phyloP scores from a whole-genome alignment of 2,113 vertebrate genomes.

The Rhinolophus ferrumequinum region DNA sequence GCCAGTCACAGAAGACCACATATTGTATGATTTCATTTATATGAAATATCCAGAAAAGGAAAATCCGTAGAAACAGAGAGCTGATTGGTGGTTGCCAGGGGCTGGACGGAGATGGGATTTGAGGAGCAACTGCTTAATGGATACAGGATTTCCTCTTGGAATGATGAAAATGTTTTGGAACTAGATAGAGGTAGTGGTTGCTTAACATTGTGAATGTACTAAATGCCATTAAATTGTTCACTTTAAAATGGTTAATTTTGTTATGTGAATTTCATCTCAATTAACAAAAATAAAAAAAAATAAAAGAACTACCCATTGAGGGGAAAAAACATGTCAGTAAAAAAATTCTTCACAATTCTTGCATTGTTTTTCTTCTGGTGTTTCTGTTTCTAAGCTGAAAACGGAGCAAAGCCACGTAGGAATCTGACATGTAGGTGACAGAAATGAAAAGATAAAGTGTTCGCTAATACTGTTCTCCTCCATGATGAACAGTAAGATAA shows the following conservation, averaged over 20 bases:
- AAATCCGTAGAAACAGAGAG: not conserved
- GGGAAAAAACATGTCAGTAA: not conserved
- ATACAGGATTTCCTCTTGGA: not conserved
- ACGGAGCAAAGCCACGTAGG: not conserved
- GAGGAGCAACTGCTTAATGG: not conserved
- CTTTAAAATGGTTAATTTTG: constrained; percentile 23
- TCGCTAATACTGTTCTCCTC: not conserved
- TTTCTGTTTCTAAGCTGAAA: not conserved
- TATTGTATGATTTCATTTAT: not conserved
- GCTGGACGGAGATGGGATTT: not conserved
- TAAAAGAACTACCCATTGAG: not conserved
- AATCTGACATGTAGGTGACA: not conserved
- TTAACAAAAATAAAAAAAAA: not conserved
- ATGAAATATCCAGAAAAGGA: not conserved
- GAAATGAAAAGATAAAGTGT: not conserved
- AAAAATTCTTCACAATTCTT: not conserved
- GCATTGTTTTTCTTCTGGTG: constrained; percentile 54
- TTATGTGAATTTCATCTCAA: not conserved
- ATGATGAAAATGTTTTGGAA: not conserved
- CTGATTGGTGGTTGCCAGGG: not conserved
- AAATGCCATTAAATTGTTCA: not conserved
- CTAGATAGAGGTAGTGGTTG: not conserved
- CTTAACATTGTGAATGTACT: not conserved
- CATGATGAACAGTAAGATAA: not conserved
- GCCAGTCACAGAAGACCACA: not conserved